Base-by-base conservation (phyloP, 2,888 invertebrate species). In the Lepidochrysops patricia region DNA sequence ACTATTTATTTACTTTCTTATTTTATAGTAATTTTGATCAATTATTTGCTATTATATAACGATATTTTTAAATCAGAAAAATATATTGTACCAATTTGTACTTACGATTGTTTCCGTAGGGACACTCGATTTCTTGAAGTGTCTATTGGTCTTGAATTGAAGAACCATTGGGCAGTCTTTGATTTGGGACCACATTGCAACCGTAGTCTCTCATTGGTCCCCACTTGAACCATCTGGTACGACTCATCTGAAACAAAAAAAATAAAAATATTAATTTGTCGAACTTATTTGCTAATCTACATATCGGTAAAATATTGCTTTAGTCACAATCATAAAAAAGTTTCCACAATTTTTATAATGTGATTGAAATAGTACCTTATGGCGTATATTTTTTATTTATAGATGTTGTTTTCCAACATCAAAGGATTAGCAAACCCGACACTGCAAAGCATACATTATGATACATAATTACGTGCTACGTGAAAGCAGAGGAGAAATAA, bases 171-270 rank as follows among this genome's bases (percentile, higher is more conserved):
- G 5, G 89, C 73, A 0, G 67, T 71, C 35, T 72, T 71, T 0
- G 72, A 66, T 59, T 75, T 79, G 48, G 77, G 62, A 0, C 80
- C 81, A 64, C 90, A 90, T 1, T 80, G 68, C n/a, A 90, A 69
- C 3, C 85, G 77, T 1, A 90, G 63, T 57, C 79, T 75, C 63
- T 90, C 89, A 60, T 85, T 84, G 0, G 76, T 67, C 1, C 74
- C 58, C 1, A 74, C 84, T 63, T 85, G 81, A 63, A 81, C 65
- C 25, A 80, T 75, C 0, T 74, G 69, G 64, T 75, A 73, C 0
- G 72, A 74, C 62, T 82, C 80, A 70, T 84, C 86, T 87, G 79
- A 0, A 75, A 75, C 68, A 68, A 71, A 35, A 57, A 35, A 35
- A 56, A 26, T 58, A 57, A 48, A 25, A 15, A 9, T 56, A 35